Conservation (phyloP, 2,113 vertebrate genomes). For the Polypterus senegalus region DNA sequence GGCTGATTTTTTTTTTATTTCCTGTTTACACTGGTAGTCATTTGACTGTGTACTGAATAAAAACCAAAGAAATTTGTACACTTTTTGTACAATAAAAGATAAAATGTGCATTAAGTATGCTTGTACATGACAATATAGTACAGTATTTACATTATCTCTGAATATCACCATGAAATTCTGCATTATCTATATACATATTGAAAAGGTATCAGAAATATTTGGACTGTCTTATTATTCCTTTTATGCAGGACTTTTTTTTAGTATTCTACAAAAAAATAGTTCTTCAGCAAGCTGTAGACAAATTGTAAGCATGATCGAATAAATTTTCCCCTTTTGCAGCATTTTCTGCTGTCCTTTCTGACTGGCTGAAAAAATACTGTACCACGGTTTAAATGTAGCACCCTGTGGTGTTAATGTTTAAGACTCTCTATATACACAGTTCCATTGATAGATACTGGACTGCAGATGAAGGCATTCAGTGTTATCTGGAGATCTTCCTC, state of each 20-base stretch:
- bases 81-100: slow-evolving; percentile 99
- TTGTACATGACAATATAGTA: slow-evolving; percentile 98
- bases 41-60: slow-evolving; percentile 84
- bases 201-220: slow-evolving; percentile 99
- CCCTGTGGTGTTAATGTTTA: slow-evolving; percentile 48
- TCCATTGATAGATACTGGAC: slow-evolving; percentile 46
- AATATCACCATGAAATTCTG: slow-evolving; percentile 91
- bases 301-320: slow-evolving; percentile 57
- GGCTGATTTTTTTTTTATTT: slow-evolving; percentile 60
- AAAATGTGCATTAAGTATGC: slow-evolving; percentile 98
- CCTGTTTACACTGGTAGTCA: slow-evolving; percentile 69
- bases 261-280: slow-evolving; percentile 86
- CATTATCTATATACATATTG: slow-evolving; percentile 96
- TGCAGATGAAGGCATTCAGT: slow-evolving; percentile 69
- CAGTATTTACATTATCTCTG: slow-evolving; percentile 90
- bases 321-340: slow-evolving; percentile 60
- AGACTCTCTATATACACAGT: slow-evolving; percentile 41
- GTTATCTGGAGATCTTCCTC: slow-evolving; percentile 99
- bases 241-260: slow-evolving; percentile 73
- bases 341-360: slow-evolving; percentile 47
- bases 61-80: slow-evolving; percentile 96
- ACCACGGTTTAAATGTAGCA: slow-evolving; percentile 53
- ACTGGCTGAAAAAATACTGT: slow-evolving; percentile 43
- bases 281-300: slow-evolving; percentile 77
- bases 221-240: slow-evolving; percentile 80